Evolutionary conservation across 1,140 invertebrate genomes (phyloP).

Genomic region (Drosophila jambulina): DNA sequence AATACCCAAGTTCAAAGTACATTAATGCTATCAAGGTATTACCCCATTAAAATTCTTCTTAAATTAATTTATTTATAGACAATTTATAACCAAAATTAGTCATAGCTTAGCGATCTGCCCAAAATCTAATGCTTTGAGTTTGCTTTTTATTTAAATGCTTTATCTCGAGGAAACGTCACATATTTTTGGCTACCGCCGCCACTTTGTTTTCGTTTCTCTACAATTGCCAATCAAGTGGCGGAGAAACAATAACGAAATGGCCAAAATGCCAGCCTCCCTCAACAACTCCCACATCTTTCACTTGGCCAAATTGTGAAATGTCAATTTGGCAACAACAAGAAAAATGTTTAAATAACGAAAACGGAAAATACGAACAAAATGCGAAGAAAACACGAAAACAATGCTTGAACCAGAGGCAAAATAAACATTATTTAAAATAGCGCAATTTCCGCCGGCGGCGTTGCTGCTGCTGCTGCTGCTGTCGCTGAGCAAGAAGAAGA

Average conservation of each 20-base stretch:
- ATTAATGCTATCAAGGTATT: not conserved
- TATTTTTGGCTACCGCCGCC: conserved; percentile 15
- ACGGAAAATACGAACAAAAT: conserved; percentile 38
- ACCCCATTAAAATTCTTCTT: not conserved
- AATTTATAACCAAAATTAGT: conserved; percentile 13
- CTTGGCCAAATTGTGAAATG: conserved; percentile 71
- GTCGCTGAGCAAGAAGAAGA: conserved; percentile 39
- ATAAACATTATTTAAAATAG: conserved; percentile 85
- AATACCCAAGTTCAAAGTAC: not conserved
- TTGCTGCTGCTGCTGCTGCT: conserved; percentile 15
- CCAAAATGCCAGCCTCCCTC: conserved; percentile 7
- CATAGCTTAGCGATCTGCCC: not conserved
- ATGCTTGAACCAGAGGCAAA: conserved; percentile 48
- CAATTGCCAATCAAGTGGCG: conserved; percentile 32
- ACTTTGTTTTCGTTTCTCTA: conserved; percentile 12
- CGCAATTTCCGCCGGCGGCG: conserved; percentile 78
- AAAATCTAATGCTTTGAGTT: conserved; percentile 1
- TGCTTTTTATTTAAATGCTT: conserved; percentile 5
- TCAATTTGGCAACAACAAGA: conserved; percentile 76
- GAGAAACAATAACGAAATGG: conserved; percentile 29
- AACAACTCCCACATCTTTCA: conserved; percentile 56
- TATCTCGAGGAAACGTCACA: not conserved
- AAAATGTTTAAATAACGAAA: conserved; percentile 63
- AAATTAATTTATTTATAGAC: conserved; percentile 7
- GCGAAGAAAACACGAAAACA: conserved; percentile 28